These are phyloP conservation scores for Drosophila cardini DNA, from an alignment of 1,140 invertebrate genomes.

Conservation along the genomic window DNA sequence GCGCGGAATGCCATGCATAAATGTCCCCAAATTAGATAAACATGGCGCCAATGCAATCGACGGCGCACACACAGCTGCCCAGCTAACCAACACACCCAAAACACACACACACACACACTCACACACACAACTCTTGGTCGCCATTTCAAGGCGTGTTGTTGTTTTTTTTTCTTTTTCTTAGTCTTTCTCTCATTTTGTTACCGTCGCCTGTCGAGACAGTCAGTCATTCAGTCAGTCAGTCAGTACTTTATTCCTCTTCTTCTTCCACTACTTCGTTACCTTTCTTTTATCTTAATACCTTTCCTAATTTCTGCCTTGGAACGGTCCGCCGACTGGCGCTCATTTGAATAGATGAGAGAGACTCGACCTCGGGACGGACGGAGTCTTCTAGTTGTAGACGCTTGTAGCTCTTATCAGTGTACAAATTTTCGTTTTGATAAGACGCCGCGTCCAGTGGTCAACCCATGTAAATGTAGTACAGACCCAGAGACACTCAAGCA, in stretches of 20 bases:
- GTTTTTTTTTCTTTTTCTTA: background rate
- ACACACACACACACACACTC: conserved; percentile 10
- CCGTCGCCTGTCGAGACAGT: conserved; percentile 8
- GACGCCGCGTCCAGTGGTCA: conserved; percentile 29
- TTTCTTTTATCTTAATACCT: conserved; percentile 79
- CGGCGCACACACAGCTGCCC: conserved; percentile 55
- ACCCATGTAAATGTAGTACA: conserved; percentile 60
- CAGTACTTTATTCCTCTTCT: background rate
- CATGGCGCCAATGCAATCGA: conserved; percentile 85
- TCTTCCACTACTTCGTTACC: background rate
- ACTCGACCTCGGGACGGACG: conserved; percentile 22
- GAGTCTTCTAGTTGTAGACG: conserved; percentile 11
- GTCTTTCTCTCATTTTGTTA: conserved; percentile 32
- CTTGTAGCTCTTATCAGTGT: conserved; percentile 64
- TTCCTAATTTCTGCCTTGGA: conserved; percentile 71
- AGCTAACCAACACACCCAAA: conserved; percentile 16
- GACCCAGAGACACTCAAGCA: conserved; percentile 19
- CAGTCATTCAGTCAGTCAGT: conserved; percentile 9
- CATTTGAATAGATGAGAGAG: conserved; percentile 72
- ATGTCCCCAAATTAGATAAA: conserved; percentile 85
- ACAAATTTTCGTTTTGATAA: conserved; percentile 83
- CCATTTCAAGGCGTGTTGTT: conserved; percentile 73
- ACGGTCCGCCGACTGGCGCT: conserved; percentile 40
- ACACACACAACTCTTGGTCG: conserved; percentile 23
- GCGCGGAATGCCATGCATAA: conserved; percentile 85